Evolutionary conservation across 2,797 vertebrate genomes (phyloP).

Genomic region (Corythornis leucogaster): DNA sequence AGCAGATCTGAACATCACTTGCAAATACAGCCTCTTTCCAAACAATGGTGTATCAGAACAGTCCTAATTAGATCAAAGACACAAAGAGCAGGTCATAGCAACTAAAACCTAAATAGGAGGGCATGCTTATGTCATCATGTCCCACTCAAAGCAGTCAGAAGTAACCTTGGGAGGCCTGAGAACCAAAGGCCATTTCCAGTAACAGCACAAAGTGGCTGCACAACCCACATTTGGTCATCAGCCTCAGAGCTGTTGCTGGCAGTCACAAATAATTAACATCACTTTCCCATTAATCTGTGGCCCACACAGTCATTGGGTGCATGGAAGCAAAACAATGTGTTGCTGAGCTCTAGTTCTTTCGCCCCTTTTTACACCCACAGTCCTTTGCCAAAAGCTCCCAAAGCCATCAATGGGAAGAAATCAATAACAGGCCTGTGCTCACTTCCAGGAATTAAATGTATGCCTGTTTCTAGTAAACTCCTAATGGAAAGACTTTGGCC

Average conservation of each 20-base stretch:
- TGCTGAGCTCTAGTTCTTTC: not conserved
- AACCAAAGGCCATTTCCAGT: not conserved
- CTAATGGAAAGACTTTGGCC: not conserved
- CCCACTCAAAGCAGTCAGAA: not conserved
- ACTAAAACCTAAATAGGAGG: not conserved
- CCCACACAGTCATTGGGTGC: not conserved
- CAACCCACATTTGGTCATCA: not conserved
- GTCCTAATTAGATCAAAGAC: not conserved
- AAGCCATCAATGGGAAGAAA: not conserved
- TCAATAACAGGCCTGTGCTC: not conserved
- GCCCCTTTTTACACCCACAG: not conserved
- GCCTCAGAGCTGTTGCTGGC: not conserved
- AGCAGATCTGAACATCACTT: not conserved
- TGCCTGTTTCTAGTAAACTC: not conserved
- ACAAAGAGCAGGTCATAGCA: not conserved
- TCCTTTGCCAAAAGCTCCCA: not conserved
- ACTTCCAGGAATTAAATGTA: conserved; percentile 10
- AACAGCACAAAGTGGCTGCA: not conserved
- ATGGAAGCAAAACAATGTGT: not conserved
- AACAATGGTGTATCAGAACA: not conserved
- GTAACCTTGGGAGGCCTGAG: not conserved
- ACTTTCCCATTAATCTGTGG: not conserved
- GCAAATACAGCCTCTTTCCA: not conserved
- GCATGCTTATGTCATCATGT: not conserved
- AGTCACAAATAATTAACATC: not conserved